Conservation (phyloP, 1,140 invertebrate genomes). For the Drosophila lini region DNA sequence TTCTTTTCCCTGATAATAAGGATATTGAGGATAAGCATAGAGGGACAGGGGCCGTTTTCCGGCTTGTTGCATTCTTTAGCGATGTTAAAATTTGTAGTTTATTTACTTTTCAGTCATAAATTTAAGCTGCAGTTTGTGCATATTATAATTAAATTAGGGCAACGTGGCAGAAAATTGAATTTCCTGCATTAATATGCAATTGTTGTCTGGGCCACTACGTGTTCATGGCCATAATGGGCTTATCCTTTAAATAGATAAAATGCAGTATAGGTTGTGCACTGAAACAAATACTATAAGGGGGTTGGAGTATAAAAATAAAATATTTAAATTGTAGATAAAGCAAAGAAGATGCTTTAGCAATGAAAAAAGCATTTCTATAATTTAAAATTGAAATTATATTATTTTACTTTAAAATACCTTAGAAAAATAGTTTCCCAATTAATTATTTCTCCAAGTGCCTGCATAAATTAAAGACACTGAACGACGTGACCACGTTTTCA, state of each 20-base stretch:
- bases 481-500: background rate
- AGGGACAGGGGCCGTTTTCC: background rate
- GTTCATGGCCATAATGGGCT: constrained; percentile 17
- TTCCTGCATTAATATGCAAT: constrained; percentile 53
- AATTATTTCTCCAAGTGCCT: background rate
- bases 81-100: background rate
- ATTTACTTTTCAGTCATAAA: constrained; percentile 18
- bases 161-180: constrained; percentile 62
- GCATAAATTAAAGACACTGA: background rate
- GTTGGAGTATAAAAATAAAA: background rate
- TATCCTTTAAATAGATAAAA: constrained; percentile 14
- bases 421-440: background rate
- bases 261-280: background rate
- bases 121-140: constrained; percentile 3
- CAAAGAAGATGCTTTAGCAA: background rate
- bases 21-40: background rate
- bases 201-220: constrained; percentile 30
- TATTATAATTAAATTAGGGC: constrained; percentile 52
- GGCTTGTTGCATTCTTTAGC: constrained; percentile 10
- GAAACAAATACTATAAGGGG: too few relatives aligned
- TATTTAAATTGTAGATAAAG: too few relatives aligned
- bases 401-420: background rate
- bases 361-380: background rate
- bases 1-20: background rate
- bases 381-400: background rate